A percentile compares a stretch with the other conserved stretches of the same genome.
Evolutionary conservation across 2,888 invertebrate genomes (phyloP).

Genomic region (Volucella zonaria): DNA sequence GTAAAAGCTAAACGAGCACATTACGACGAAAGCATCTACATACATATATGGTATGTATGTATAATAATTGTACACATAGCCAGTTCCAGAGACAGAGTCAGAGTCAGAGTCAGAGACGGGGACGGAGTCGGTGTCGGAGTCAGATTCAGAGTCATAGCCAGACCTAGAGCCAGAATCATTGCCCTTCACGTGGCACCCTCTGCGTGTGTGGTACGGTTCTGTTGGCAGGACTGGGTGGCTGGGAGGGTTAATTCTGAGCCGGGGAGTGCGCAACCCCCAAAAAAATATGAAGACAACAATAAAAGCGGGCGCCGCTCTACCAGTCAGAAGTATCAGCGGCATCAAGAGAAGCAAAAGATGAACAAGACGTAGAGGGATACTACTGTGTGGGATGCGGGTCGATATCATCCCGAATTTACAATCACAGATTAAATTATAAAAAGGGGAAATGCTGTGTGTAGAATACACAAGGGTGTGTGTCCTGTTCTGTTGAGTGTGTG

Average conservation of each 20-base stretch:
- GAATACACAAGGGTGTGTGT: slow-evolving; percentile 58
- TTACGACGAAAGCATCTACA: slow-evolving; percentile 41
- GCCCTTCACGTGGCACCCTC: slow-evolving; percentile 27
- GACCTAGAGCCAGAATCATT: no score
- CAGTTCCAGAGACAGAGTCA: not conserved
- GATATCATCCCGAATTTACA: slow-evolving; percentile 58
- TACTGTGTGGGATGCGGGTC: slow-evolving; percentile 30
- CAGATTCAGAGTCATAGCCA: no score
- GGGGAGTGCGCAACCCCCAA: slow-evolving; percentile 52
- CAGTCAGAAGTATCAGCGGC: not conserved
- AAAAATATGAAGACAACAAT: slow-evolving; percentile 54
- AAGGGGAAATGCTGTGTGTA: slow-evolving; percentile 54
- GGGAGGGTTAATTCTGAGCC: slow-evolving; percentile 24
- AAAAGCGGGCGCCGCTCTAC: slow-evolving; percentile 62
- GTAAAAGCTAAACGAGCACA: slow-evolving; percentile 53
- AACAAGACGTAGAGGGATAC: slow-evolving; percentile 44
- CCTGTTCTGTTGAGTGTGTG: slow-evolving; percentile 28
- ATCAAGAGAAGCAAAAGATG: slow-evolving; percentile 31
- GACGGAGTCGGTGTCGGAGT: no score
- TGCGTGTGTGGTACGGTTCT: slow-evolving; percentile 37
- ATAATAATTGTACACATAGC: slow-evolving; percentile 22
- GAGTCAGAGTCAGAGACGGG: no score
- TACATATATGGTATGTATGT: slow-evolving; percentile 10
- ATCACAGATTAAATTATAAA: slow-evolving; percentile 72
- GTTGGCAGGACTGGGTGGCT: slow-evolving; percentile 29